Evolutionary conservation across 2,797 vertebrate species (phyloP).

Genomic region (Lophius americanus): DNA sequence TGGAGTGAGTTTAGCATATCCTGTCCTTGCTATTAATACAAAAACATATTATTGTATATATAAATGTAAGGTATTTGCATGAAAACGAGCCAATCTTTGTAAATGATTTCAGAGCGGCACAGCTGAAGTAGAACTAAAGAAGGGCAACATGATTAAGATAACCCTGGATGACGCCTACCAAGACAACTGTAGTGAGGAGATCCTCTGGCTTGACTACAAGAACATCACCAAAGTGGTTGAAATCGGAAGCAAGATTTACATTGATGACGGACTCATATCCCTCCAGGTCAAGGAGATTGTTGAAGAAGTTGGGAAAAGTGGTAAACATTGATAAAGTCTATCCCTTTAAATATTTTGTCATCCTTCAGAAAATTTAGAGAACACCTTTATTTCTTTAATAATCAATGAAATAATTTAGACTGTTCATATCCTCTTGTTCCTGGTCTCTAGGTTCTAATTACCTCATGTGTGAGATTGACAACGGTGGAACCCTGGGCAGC

Average conservation of each 20-base stretch:
- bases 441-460: conserved; percentile 83
- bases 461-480: conserved; percentile 90
- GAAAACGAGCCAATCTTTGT: background rate
- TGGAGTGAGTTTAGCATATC: conserved; percentile 84
- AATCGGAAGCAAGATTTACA: conserved; percentile 92
- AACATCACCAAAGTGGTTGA: conserved; percentile 94
- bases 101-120: conserved; percentile 87
- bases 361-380: background rate
- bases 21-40: background rate
- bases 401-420: background rate
- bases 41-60: background rate
- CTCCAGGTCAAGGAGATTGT: conserved; percentile 92
- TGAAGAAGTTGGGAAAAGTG: conserved; percentile 55
- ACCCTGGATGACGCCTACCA: conserved; percentile 89
- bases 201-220: conserved; percentile 97
- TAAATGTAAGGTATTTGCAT: background rate
- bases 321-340: background rate
- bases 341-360: background rate
- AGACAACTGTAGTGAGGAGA: conserved; percentile 89
- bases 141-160: conserved; percentile 88
- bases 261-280: conserved; percentile 97
- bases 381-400: background rate
- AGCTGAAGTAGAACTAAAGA: conserved; percentile 95
- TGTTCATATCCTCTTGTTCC: background rate
- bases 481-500: conserved; percentile 92